A percentile compares a stretch with the other conserved stretches of the same genome.
These are phyloP conservation scores for Rhodophaea formosa DNA, from an alignment of 2,888 invertebrate species.

Conservation along the genomic window DNA sequence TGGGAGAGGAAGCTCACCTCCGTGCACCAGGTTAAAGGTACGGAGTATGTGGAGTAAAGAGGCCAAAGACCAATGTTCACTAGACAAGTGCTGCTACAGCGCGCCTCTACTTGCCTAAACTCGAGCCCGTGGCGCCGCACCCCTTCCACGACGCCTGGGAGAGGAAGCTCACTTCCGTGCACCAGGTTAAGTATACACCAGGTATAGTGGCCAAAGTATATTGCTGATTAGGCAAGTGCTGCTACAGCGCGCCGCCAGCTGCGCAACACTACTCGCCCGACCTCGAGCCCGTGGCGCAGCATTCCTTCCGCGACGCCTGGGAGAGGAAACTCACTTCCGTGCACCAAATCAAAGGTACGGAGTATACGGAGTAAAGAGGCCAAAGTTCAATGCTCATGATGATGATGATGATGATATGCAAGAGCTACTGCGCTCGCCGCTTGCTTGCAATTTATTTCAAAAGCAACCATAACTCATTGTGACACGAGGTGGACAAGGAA, in stretches of 20 bases:
- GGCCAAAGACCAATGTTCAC: too few relatives aligned
- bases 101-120: conserved; percentile 89
- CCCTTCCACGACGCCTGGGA: conserved; percentile 98
- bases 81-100: conserved; percentile 95
- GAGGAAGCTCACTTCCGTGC: conserved; percentile 94
- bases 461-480: too few relatives aligned
- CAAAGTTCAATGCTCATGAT: too few relatives aligned
- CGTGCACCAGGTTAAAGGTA: conserved; percentile 97
- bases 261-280: conserved; percentile 93
- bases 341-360: conserved; percentile 95
- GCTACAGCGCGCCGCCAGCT: conserved; percentile 83
- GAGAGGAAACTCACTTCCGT: conserved; percentile 96
- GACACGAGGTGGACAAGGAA: too few relatives aligned
- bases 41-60: conserved; percentile 17
- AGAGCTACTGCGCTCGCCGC: too few relatives aligned
- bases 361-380: too few relatives aligned
- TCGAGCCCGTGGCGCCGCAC: conserved; percentile 94
- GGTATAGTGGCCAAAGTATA: too few relatives aligned
- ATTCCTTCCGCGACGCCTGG: conserved; percentile 97
- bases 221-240: too few relatives aligned
- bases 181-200: conserved; percentile 95
- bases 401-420: too few relatives aligned
- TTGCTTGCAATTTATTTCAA: too few relatives aligned
- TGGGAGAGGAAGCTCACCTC: conserved; percentile 98
- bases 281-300: conserved; percentile 94